A percentile compares a stretch with the other conserved stretches of the same genome.
These are phyloP conservation scores for Porites evermanni DNA, from an alignment of 92 coral and sea anemone species.

Conservation along the genomic window DNA sequence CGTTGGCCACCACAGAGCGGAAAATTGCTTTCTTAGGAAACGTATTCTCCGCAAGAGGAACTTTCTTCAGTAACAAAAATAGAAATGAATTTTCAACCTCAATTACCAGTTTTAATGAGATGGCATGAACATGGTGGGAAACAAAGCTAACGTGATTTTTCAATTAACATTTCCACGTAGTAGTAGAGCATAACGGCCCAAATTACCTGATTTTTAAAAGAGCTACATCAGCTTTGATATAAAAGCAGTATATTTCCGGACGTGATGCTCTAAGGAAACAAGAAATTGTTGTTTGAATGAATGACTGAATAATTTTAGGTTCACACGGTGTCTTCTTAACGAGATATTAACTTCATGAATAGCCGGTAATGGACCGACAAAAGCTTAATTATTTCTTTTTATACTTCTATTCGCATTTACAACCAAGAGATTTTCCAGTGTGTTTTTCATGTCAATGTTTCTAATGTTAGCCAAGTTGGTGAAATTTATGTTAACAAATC, in stretches of 20 bases:
- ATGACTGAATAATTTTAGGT: background rate
- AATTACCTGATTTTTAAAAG: no score
- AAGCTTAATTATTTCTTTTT: background rate
- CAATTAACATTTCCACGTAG: no score
- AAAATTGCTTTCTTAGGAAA: no score
- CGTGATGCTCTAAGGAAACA: background rate
- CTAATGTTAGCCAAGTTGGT: background rate
- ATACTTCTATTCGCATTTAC: no score
- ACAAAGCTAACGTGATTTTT: no score
- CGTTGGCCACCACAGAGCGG: background rate
- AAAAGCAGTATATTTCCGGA: background rate
- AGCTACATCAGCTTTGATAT: no score
- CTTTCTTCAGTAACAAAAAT: no score
- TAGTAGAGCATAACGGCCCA: no score
- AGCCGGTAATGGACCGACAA: background rate
- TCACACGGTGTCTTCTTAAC: constrained; percentile 28
- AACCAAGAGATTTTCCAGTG: background rate
- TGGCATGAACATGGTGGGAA: no score
- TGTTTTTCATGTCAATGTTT: background rate
- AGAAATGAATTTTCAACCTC: no score
- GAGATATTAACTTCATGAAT: constrained; percentile 9
- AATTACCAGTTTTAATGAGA: no score
- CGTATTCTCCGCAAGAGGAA: no score
- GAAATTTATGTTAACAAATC: background rate
- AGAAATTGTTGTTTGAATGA: background rate